phyloP scores from a whole-genome alignment of 2,113 vertebrate species.

The Cairina moschata region DNA sequence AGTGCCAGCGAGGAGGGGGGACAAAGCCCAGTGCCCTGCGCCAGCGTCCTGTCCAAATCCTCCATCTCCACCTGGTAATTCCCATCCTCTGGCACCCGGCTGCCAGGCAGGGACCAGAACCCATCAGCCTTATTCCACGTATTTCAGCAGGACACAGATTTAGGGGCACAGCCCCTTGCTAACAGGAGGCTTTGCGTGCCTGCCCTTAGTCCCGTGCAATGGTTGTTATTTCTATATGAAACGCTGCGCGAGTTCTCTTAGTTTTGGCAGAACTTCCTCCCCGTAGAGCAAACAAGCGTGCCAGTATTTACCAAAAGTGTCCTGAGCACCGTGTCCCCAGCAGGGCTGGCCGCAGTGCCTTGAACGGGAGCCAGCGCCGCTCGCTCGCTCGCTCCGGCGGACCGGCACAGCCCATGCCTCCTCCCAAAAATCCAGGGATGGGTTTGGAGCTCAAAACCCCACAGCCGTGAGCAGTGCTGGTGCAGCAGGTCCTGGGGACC shows the following conservation, averaged over 20 bases:
- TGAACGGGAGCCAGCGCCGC: not conserved
- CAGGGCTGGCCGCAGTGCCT: not conserved
- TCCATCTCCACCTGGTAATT: not conserved
- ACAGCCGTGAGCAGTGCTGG: fast-evolving
- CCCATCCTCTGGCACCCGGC: not conserved
- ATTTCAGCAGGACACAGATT: fast-evolving
- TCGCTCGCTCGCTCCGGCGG: fast-evolving
- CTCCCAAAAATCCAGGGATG: not conserved
- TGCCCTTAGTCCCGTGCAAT: not conserved
- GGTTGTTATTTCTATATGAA: not conserved
- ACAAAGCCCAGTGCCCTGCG: no score
- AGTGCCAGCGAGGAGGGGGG: fast-evolving
- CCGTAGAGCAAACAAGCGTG: not conserved
- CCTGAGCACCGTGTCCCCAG: fast-evolving
- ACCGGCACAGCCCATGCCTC: fast-evolving
- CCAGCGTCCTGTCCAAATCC: not conserved
- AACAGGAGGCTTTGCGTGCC: not conserved
- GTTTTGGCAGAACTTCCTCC: not conserved
- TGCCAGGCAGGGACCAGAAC: not conserved
- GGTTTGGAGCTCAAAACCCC: not conserved
- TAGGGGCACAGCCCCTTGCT: not conserved
- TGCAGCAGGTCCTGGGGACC: fast-evolving
- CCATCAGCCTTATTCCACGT: not conserved
- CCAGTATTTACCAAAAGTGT: fast-evolving
- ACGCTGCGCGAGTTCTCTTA: not conserved